These are phyloP conservation scores for Nothobranchius kuhntae DNA, from an alignment of 2,113 vertebrate species.

Conservation along the genomic window DNA sequence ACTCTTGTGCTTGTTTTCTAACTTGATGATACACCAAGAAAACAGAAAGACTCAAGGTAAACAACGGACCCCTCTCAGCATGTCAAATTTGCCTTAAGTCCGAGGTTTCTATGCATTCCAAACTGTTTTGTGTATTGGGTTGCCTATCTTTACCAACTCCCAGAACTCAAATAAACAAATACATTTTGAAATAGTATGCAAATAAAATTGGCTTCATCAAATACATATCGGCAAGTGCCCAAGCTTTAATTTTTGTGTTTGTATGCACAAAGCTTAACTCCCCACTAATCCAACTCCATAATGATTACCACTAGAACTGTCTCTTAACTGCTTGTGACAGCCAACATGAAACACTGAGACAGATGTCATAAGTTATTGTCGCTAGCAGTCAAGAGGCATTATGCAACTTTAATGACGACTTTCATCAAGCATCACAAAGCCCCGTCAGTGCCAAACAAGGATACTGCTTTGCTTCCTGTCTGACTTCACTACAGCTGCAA, in stretches of 20 bases:
- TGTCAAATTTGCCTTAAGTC: conserved; percentile 19
- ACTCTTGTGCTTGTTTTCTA: conserved; percentile 29
- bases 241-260: too few relatives aligned
- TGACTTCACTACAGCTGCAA: conserved; percentile 16
- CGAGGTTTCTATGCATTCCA: conserved; percentile 9
- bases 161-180: conserved; percentile 7
- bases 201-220: conserved; percentile 17
- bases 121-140: conserved; percentile 1
- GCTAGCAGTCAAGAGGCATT: conserved; percentile 60
- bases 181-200: neutral
- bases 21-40: conserved; percentile 29
- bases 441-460: conserved; percentile 24
- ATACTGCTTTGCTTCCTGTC: conserved; percentile 6
- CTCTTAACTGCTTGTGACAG: conserved; percentile 65
- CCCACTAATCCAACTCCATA: conserved; percentile 53
- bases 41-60: conserved; percentile 45
- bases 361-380: conserved; percentile 72
- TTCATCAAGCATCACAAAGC: conserved; percentile 61
- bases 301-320: conserved; percentile 50
- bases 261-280: conserved; percentile 35
- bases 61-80: conserved; percentile 18
- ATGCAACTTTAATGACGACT: conserved; percentile 75
- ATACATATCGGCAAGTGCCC: conserved; percentile 1
- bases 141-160: neutral
- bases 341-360: conserved; percentile 61